These are phyloP conservation scores for Semnornis frantzii DNA, from an alignment of 2,113 vertebrate genomes.

Conservation along the genomic window DNA sequence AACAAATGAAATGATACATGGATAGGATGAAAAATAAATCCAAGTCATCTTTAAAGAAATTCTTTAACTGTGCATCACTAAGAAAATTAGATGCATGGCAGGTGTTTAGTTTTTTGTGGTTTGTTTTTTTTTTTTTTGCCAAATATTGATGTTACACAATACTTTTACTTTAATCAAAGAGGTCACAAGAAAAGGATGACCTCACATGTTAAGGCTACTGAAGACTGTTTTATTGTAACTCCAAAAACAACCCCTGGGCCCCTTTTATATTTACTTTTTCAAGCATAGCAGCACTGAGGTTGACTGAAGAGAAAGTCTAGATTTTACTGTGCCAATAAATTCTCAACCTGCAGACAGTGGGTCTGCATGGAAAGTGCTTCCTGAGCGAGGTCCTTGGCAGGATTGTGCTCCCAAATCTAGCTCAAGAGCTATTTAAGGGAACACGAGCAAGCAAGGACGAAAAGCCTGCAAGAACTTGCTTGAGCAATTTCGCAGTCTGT, in stretches of 20 bases:
- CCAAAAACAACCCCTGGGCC: rapidly evolving
- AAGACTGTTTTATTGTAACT: background rate
- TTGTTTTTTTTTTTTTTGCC: background rate
- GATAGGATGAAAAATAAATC: background rate
- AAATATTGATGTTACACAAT: background rate
- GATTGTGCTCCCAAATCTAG: background rate
- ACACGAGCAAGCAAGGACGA: background rate
- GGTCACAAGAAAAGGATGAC: background rate
- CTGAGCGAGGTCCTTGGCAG: background rate
- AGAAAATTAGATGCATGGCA: background rate
- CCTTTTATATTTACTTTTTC: background rate
- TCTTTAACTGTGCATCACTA: background rate
- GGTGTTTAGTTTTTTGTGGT: background rate
- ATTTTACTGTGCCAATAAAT: background rate
- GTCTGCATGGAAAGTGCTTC: background rate
- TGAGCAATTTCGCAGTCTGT: background rate
- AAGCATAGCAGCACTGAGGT: background rate
- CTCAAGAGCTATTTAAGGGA: background rate
- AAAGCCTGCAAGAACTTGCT: background rate
- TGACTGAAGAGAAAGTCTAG: background rate
- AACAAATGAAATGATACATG: background rate
- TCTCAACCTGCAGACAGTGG: background rate
- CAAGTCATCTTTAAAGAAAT: background rate
- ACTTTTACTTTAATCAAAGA: background rate
- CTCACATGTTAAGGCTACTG: background rate